Base-by-base conservation (phyloP, 2,888 invertebrate genomes). In the Rhagonycha fulva region DNA sequence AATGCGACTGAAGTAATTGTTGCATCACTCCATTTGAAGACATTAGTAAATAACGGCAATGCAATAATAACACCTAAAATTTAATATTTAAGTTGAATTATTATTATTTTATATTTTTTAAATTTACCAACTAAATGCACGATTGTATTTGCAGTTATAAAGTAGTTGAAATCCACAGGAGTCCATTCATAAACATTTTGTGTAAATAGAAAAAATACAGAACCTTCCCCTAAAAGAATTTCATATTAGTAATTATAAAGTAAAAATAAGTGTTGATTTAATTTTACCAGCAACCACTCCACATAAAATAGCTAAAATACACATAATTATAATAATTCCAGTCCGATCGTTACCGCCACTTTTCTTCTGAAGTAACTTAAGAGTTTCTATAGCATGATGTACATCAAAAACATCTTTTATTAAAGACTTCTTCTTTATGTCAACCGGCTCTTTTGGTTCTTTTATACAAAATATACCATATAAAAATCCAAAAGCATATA, bases 181-280 rank as follows among this genome's bases (percentile, higher is more conserved):
- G 90, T 90, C 90, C 91, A 92, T 81, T 89, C 88, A 87, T 89
- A 91, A 84, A 89, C 89, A 86, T 89, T 89, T 81, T 91, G 88
- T 1, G 90, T 89, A 85, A 91, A 91, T 86, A 91, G 89, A 86
- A 89, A 91, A 63, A 90, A 89, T 85, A 91, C 89, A 85, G 90
- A 90, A 84, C 88, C 88, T 88, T 91, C 91, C 86, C 91, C 91
- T 90, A 87, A 77, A 90, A 89, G 2, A 7, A 5, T 47, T 7
- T 5, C 47, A 47, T 47, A 7, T 47, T 26, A 70, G 10, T 62
- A 4, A 14, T 28, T 14, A 12, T 9, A 61, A 62, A 19, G 14
- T 62, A 62, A 62, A 3, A 30, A 72, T 11, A 72, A 2, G 7
- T 24, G 14, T 10, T 62, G 4, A 62, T 60, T 23, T 60, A n/a